Evolutionary conservation across 1,140 invertebrate genomes (phyloP).

Genomic region (Papilio polytes): DNA sequence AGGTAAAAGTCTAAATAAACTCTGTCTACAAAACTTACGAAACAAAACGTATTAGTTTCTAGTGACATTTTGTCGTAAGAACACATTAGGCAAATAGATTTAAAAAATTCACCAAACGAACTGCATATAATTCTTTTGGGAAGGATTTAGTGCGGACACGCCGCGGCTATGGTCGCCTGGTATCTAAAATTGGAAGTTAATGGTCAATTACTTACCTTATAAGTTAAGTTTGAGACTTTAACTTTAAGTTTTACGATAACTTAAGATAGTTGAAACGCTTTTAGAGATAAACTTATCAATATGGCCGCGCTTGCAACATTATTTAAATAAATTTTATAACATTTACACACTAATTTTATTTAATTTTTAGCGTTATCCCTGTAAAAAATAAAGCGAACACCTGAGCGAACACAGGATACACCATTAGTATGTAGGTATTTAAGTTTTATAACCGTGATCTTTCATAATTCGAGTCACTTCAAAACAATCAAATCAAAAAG

Average conservation of each 20-base stretch:
- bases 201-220: conserved; percentile 33
- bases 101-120: conserved; percentile 17
- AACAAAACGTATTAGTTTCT: not conserved
- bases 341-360: not conserved
- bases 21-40: not conserved
- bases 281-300: not conserved
- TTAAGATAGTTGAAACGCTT: not conserved
- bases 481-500: too few relatives aligned
- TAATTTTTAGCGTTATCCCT: not conserved
- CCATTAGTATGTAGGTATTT: too few relatives aligned
- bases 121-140: conserved; percentile 18
- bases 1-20: too few relatives aligned
- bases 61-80: not conserved
- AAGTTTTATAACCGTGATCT: too few relatives aligned
- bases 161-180: conserved; percentile 26
- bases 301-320: not conserved
- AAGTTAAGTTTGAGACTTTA: conserved; percentile 24
- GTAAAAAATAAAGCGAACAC: too few relatives aligned
- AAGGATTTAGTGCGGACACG: conserved; percentile 12
- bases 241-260: conserved; percentile 26
- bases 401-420: too few relatives aligned
- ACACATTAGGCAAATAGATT: not conserved
- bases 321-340: not conserved
- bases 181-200: conserved; percentile 34
- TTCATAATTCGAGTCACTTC: too few relatives aligned